Base-by-base conservation (phyloP, 2,888 invertebrate species). In the Cheilosia variabilis region DNA sequence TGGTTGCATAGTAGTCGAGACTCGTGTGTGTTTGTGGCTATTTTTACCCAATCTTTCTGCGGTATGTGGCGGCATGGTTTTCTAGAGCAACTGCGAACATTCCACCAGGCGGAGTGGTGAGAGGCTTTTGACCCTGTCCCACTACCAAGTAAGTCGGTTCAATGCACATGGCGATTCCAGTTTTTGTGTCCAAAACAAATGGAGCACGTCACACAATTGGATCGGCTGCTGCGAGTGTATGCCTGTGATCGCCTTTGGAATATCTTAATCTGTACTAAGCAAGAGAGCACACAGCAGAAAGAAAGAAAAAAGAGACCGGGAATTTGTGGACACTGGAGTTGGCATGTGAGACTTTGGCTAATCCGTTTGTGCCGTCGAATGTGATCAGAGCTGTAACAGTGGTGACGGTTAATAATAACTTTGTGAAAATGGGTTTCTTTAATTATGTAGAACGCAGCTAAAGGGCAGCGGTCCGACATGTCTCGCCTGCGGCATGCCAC, bases 81-180 rank as follows among this genome's bases (percentile, higher is more conserved):
- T 79, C 78, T 83, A 55, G 83, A 83, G 79, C 83, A 83, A 72
- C 79, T 78, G 79, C 73, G 63, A 63, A 72, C 72, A 77, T 79
- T 66, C 83, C 66, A 63, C 9, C 41, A 19, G 19, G 43, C 27
- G 43, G 24, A 37, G 37, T 65, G 69, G 50, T 31, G 31, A 34
- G 45, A 82, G 78, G 72, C 53, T 83, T 65, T 72, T 78, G 72
- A 83, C 72, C 69, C 77, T 77, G 68, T 77, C 68, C 60, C 17
- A 77, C 43, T 77, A 66, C 50, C 76, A 31, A 41, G 31, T 57
- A 53, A 24, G 41, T 10, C 22, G 45, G 52, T 72, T 77, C 77
- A 77, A 72, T 78, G 82, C 66, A 66, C 77, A 77, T 77, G 53
- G 72, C 41, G 34, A 78, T 63, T 83, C 73, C 83, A 78, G 79